Evolutionary conservation across 2,888 invertebrate genomes (phyloP), one percentile per base, ranked within the genome.

Genomic region (Metopia argyrocephala): DNA sequence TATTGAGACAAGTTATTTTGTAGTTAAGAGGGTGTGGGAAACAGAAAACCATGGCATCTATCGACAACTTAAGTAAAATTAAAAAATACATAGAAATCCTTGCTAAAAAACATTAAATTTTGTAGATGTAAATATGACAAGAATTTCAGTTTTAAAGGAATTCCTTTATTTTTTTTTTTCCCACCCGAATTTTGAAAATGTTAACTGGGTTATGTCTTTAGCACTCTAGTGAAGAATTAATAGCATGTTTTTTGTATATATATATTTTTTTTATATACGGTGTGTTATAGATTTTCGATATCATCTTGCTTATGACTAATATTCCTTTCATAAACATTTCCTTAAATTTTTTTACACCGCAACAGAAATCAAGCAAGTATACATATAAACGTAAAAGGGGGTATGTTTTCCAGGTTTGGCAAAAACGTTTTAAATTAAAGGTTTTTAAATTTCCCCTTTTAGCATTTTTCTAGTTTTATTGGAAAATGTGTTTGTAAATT

Each of bases 301-400:
- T 25, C 50, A 70, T 57, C n/a, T n/a, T 62, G 50, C 48, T 57
- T 9, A 20, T 48, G 64, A 28, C 50, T 65, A 18, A n/a, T 52
- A 31, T 74, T 20, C n/a, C 12, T 27, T 31, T 9, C 56, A 57
- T 62, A 75, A 78, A 65, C 18, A 78, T 71, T 38, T 75, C 20
- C 64, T 62, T 38, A 64, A 25, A 79, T 68, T 68, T 76, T 69
- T 79, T 76, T 79, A 82, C 82, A 76, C 64, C 66, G 64, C 38
- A 15, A 15, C 4, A 12, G 9, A 38, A 9, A 38, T 12, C 38
- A 38, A n/a, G n/a, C n/a, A n/a, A n/a, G n/a, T 38, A 38, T 38
- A 38, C 38, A 38, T 38, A 38, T 15, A 3, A 12, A 71, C 52
- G 64, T 75, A 69, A 15, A 25, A 25, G 15, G 6, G 23, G 5